Conservation (phyloP, 2,797 vertebrate species). For the Smutsia temminckii region DNA sequence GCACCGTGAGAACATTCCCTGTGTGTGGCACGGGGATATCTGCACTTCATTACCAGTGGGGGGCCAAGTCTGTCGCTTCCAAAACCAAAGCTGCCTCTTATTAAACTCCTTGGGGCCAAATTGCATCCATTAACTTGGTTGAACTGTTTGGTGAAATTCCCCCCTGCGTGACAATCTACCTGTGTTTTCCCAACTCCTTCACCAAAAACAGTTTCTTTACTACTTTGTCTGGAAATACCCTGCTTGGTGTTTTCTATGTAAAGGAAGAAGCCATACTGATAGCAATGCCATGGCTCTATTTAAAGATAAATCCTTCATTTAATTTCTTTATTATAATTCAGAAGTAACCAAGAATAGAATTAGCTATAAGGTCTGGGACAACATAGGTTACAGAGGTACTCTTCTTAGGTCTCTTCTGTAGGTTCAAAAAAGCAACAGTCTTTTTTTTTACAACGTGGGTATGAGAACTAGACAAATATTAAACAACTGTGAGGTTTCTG, state of each 20-base stretch:
- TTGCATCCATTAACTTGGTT: background rate
- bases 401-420: background rate
- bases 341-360: background rate
- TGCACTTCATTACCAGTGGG: background rate
- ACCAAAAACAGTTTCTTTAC: background rate
- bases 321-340: background rate
- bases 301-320: conserved; percentile 6
- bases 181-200: background rate
- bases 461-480: background rate
- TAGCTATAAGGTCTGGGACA: background rate
- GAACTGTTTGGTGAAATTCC: background rate
- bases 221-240: background rate
- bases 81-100: background rate
- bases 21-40: background rate
- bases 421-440: background rate
- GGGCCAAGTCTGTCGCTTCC: background rate
- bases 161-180: background rate
- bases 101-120: background rate
- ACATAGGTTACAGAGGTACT: background rate
- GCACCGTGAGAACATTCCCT: background rate
- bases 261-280: background rate
- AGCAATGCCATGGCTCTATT: background rate
- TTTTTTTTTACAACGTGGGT: background rate
- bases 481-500: conserved; percentile 44
- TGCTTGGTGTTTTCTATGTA: background rate